These are phyloP conservation scores for Probosciger aterrimus DNA, from an alignment of 2,113 vertebrate genomes.

Conservation along the genomic window DNA sequence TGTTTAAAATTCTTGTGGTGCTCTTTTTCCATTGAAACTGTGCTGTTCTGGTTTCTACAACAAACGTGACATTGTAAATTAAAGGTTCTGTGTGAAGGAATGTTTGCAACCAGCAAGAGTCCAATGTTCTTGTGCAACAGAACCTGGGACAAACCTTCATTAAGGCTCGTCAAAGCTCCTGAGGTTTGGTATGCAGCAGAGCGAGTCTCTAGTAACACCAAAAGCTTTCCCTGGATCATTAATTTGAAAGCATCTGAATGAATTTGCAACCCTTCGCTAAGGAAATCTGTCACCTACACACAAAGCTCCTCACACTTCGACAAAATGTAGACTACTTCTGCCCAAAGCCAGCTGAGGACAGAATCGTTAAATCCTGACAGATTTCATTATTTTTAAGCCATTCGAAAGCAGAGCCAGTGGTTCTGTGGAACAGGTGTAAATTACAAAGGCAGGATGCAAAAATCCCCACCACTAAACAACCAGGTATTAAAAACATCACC, in stretches of 20 bases:
- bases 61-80: constrained; percentile 64
- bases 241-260: constrained; percentile 49
- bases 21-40: constrained; percentile 40
- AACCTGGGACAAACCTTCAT: constrained; percentile 57
- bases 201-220: background rate
- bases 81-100: constrained; percentile 53
- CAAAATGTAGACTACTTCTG: background rate
- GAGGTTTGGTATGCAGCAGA: constrained; percentile 60
- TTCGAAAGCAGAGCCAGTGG: background rate
- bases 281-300: constrained; percentile 35
- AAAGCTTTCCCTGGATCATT: constrained; percentile 6
- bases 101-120: constrained; percentile 31
- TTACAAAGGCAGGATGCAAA: background rate
- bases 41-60: constrained; percentile 62
- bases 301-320: background rate
- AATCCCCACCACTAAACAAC: background rate
- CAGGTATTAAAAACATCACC: background rate
- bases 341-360: constrained; percentile 24
- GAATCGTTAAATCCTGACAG: background rate
- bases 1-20: constrained; percentile 53
- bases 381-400: background rate
- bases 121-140: constrained; percentile 37
- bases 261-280: constrained; percentile 30
- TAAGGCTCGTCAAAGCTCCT: constrained; percentile 55
- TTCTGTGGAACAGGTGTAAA: background rate